Base-by-base conservation (phyloP, 2,888 invertebrate genomes). In the Ellobium chinense region DNA sequence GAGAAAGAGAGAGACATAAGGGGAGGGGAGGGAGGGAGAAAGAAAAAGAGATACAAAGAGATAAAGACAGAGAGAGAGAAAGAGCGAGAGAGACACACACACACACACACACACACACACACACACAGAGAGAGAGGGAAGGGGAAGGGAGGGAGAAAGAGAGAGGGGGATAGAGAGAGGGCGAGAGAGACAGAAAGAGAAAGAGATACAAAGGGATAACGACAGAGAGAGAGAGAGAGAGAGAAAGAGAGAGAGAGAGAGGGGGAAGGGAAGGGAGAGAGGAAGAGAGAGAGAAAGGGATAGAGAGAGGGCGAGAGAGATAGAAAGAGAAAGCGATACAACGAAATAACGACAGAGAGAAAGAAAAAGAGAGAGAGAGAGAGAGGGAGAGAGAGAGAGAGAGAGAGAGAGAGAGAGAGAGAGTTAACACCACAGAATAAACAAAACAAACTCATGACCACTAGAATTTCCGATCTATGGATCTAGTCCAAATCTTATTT, bases 381-480 rank as follows among this genome's bases (percentile, higher is more conserved):
- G 31, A 63, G 63, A 63, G 29, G 4, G 63, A 63, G 29, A 63
- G 76, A 70, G 62, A 72, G 56, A 54, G 46, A 72, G 74, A 63
- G 37, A 65, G 79, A 66, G 56, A 79, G 62, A 27, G 46, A 56
- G 58, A 72, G 65, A 74, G 74, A 74, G 58, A 74, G 74, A 74
- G 37, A 74, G 62, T 24, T 4, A 72, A 31, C n/a, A 27, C 21
- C 29, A 24, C 31, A 29, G 36, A 14, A 27, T 31, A n/a, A n/a
- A n/a, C n/a, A n/a, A n/a, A n/a, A n/a, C n/a, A n/a, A n/a, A n/a
- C n/a, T n/a, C n/a, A n/a, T n/a, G n/a, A n/a, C n/a, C n/a, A n/a
- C n/a, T n/a, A n/a, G n/a, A n/a, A n/a, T n/a, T n/a, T n/a, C n/a
- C n/a, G n/a, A n/a, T n/a, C n/a, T n/a, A n/a, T n/a, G n/a, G n/a